These are phyloP conservation scores for Oryctes rhinoceros DNA, from an alignment of 1,140 invertebrate species.

Conservation along the genomic window DNA sequence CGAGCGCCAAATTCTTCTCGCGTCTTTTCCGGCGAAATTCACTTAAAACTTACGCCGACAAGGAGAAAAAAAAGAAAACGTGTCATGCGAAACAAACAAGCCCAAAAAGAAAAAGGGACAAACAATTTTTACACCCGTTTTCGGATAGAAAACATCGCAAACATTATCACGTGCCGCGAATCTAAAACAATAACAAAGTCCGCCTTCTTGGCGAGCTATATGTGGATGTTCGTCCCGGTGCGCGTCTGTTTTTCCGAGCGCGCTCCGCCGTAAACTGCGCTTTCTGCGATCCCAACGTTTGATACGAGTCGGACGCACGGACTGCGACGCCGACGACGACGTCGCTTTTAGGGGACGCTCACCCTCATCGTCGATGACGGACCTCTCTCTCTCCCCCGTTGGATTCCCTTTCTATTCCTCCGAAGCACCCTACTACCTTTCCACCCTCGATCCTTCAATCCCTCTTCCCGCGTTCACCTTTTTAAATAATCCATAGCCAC, in stretches of 20 bases:
- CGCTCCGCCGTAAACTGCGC: not conserved
- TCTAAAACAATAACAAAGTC: conserved; percentile 8
- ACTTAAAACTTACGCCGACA: not conserved
- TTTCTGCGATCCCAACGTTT: not conserved
- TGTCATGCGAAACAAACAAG: not conserved
- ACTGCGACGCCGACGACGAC: conserved; percentile 23
- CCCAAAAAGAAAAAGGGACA: not conserved
- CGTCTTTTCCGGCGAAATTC: not conserved
- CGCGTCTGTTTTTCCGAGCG: conserved; percentile 6
- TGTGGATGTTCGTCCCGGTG: not conserved
- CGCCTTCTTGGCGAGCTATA: too few species aligned
- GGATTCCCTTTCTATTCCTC: not conserved
- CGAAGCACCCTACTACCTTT: too few species aligned
- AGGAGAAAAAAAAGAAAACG: not conserved
- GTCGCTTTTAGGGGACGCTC: conserved; percentile 23
- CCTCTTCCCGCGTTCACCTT: not conserved
- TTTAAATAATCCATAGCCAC: conserved; percentile 26
- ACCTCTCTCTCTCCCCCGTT: not conserved
- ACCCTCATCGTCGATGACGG: conserved; percentile 14
- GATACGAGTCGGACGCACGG: conserved; percentile 6
- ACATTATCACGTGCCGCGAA: conserved; percentile 5
- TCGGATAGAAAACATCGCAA: not conserved
- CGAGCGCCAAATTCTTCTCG: not conserved
- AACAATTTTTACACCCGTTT: too few species aligned
- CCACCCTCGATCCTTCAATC: not conserved